phyloP scores from a whole-genome alignment of 2,797 vertebrate species.

The Sebastiscus tertius region DNA sequence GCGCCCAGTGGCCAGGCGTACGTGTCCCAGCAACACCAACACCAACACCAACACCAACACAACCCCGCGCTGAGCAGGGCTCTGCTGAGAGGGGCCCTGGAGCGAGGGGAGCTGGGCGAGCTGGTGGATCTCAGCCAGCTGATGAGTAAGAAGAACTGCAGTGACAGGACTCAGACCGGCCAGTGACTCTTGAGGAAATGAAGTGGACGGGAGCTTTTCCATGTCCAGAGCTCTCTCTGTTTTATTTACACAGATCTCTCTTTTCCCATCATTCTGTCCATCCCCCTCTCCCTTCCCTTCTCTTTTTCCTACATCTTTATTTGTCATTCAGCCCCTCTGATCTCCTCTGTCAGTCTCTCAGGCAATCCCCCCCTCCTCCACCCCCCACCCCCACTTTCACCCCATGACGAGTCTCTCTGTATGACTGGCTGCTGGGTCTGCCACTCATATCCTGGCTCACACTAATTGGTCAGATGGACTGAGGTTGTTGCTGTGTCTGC shows the following conservation, averaged over 20 bases:
- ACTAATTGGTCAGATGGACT: slow-evolving; percentile 76
- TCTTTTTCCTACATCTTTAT: slow-evolving; percentile 42
- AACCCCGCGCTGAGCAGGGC: slow-evolving; percentile 73
- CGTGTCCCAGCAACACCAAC: slow-evolving; percentile 66
- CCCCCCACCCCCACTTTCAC: neutral
- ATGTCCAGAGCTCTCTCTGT: slow-evolving; percentile 48
- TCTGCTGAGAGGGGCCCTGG: slow-evolving; percentile 77
- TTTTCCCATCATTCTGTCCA: slow-evolving; percentile 31
- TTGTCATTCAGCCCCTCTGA: slow-evolving; percentile 58
- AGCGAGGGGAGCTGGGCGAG: slow-evolving; percentile 81
- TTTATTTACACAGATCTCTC: slow-evolving; percentile 47
- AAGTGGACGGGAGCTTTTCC: slow-evolving; percentile 43
- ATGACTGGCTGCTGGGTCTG: slow-evolving; percentile 74
- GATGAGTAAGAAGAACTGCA: slow-evolving; percentile 88
- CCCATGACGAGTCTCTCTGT: slow-evolving; percentile 46
- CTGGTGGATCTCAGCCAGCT: slow-evolving; percentile 90
- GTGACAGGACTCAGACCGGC: slow-evolving; percentile 90
- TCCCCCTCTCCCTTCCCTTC: slow-evolving; percentile 2
- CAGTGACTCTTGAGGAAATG: slow-evolving; percentile 76
- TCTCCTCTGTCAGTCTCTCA: slow-evolving; percentile 51
- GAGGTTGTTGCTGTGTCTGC: slow-evolving; percentile 84
- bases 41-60: slow-evolving; percentile 68
- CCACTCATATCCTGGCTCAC: slow-evolving; percentile 73
- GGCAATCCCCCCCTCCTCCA: slow-evolving; percentile 18
- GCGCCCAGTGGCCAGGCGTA: slow-evolving; percentile 67